A percentile compares a stretch with the other conserved stretches of the same genome.
Conservation (phyloP, 2,113 vertebrate species). For the Uria lomvia region DNA sequence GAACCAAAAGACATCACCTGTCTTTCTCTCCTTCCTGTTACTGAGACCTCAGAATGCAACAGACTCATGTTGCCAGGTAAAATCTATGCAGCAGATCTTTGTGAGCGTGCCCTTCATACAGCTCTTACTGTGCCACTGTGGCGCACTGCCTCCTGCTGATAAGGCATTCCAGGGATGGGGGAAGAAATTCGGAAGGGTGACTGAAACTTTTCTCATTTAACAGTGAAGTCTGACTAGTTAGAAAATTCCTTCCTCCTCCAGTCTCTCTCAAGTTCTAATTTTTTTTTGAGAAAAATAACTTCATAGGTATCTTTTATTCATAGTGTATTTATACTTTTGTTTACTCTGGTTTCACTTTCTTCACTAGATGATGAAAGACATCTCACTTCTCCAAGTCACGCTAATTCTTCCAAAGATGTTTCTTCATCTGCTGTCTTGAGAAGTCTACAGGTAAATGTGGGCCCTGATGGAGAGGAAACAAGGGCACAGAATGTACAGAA, state of each 20-base stretch:
- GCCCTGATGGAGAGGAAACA: constrained; percentile 81
- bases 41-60: constrained; percentile 86
- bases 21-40: constrained; percentile 86
- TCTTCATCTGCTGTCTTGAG: constrained; percentile 78
- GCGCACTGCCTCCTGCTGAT: background rate
- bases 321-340: background rate
- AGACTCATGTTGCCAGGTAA: constrained; percentile 92
- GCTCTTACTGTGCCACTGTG: background rate
- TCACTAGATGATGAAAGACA: constrained; percentile 74
- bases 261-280: background rate
- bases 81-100: background rate
- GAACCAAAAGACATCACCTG: constrained; percentile 86
- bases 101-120: background rate
- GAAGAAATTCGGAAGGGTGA: background rate
- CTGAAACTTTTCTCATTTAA: background rate
- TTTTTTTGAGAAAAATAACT: background rate
- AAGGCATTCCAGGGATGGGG: background rate
- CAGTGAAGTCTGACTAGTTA: background rate
- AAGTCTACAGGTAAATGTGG: constrained; percentile 81
- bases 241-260: background rate
- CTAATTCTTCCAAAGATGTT: constrained; percentile 74
- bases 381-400: constrained; percentile 66
- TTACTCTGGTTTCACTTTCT: constrained; percentile 26
- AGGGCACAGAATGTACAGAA: constrained; percentile 78
- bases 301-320: background rate